Conservation (phyloP, 2,113 vertebrate genomes). For the Muscicapa adusta region DNA sequence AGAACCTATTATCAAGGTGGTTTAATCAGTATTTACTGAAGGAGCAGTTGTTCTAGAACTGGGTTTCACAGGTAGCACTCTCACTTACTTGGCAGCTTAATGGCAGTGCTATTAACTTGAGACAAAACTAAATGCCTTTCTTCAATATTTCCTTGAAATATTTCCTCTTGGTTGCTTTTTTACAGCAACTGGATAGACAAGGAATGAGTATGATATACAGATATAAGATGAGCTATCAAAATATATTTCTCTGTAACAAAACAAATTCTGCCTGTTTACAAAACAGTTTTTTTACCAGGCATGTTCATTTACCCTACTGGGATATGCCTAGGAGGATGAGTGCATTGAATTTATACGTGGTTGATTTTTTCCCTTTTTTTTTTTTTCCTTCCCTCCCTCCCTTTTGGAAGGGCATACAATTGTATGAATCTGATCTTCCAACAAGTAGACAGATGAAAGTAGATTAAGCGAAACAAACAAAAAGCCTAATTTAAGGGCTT, state of each 20-base stretch:
- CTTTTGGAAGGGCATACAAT: background rate
- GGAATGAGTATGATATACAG: background rate
- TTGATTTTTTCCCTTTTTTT: too few relatives aligned
- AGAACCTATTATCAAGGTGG: background rate
- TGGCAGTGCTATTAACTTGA: background rate
- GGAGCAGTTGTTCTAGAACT: background rate
- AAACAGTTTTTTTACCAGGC: background rate
- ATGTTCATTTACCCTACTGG: background rate
- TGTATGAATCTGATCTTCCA: background rate
- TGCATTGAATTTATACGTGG: background rate
- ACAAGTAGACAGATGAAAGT: background rate
- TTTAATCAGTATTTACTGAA: slow-evolving; percentile 29
- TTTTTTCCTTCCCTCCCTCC: rapidly evolving
- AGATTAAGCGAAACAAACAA: background rate
- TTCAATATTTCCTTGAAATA: background rate
- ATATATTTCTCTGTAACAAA: background rate
- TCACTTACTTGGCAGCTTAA: background rate
- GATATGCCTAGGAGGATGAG: background rate
- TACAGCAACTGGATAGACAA: background rate
- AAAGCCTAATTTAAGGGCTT: background rate
- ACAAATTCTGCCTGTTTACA: background rate
- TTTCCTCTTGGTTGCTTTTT: background rate
- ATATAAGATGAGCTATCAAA: background rate
- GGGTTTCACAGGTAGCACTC: background rate
- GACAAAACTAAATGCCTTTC: background rate